Evolutionary conservation across 2,888 invertebrate genomes (phyloP), one percentile per base, ranked within the genome.

Genomic region (Acleris laterana): DNA sequence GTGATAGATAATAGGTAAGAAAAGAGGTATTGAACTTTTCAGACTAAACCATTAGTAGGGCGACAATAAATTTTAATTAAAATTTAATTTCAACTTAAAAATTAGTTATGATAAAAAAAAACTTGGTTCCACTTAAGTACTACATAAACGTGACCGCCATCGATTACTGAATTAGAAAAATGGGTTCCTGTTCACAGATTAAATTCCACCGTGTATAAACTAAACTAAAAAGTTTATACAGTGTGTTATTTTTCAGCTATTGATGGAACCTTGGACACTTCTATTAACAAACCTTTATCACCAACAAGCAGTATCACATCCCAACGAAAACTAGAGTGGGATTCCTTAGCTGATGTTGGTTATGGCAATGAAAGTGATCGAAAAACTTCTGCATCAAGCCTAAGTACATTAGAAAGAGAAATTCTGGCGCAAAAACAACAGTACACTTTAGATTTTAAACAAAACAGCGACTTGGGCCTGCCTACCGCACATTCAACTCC

Each of bases 311-410:
- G 96, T 78, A 86, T 95, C 0, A 95, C 96, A 59, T 96, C 96
- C 0, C 95, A 95, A 77, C 94, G 95, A 60, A 96, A 95, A 70
- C 87, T 97, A 2, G 97, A 97, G 89, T 97, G 97, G 97, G 97
- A 97, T 81, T 97, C 96, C 46, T 95, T 97, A 25, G 97, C 96
- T 0, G 97, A 97, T 88, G 96, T 97, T 52, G 97, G 97, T 0
- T 97, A 97, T 83, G 94, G 87, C 38, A 94, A 95, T 73, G 93
- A 94, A 71, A 92, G 91, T 77, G 93, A 93, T 17, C 88, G 91
- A 28, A 94, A 94, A 70, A 88, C 87, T 25, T 89, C 91, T 9
- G 88, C 84, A 5, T 90, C 91, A 13, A 87, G 88, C 68, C 81
- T 95, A 17, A 95, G 95, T 73, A 95, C 95, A 3, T 85, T 95